A percentile compares a stretch with the other conserved stretches of the same genome.
Evolutionary conservation across 2,888 invertebrate species (phyloP).

Genomic region (Drosophila multiciliata): DNA sequence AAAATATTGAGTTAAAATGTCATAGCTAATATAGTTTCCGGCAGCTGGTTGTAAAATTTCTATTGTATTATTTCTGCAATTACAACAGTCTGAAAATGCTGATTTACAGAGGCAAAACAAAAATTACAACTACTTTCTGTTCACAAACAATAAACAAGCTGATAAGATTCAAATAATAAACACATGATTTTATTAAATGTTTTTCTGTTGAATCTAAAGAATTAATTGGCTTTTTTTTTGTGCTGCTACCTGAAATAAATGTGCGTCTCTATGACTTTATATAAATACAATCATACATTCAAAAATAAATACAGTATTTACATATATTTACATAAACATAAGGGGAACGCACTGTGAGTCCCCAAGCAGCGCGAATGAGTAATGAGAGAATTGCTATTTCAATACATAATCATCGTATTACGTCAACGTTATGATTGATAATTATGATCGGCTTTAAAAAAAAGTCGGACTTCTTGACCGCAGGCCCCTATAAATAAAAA

Average conservation of each 20-base stretch:
- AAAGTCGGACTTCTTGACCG: conserved; percentile 48
- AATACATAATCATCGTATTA: conserved; percentile 60
- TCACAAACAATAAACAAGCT: conserved; percentile 39
- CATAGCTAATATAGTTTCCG: neutral
- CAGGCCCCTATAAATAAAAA: conserved; percentile 3
- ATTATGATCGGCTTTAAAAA: conserved; percentile 27
- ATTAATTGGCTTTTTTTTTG: conserved; percentile 42
- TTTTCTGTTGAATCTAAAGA: conserved; percentile 41
- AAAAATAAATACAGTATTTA: neutral
- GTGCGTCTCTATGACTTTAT: neutral
- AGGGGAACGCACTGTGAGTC: neutral
- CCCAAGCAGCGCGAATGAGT: conserved; percentile 24
- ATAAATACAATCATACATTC: neutral
- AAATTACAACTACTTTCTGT: neutral
- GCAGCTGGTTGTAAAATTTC: neutral
- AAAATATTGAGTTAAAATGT: neutral
- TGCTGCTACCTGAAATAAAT: neutral
- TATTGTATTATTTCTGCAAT: neutral
- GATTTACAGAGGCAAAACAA: neutral
- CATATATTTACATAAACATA: neutral
- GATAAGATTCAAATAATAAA: conserved; percentile 42
- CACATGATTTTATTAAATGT: conserved; percentile 38
- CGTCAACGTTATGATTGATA: conserved; percentile 64
- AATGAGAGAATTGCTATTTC: conserved; percentile 42
- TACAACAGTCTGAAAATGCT: neutral